Evolutionary conservation across 1,140 invertebrate species (phyloP).

Genomic region (Whitmania pigra): DNA sequence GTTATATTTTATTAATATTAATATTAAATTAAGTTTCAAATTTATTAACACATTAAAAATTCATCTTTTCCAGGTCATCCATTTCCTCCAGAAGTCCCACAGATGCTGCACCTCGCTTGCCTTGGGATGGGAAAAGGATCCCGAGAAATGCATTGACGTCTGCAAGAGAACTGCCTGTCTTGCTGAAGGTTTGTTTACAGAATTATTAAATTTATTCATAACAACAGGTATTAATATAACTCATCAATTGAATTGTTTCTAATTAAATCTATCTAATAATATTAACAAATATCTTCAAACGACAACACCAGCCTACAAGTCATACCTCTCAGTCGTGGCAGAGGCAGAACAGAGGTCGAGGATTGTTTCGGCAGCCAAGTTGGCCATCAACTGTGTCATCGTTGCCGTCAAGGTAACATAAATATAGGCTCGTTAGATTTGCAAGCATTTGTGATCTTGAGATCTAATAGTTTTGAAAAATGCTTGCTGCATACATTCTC

Average conservation of each 20-base stretch:
- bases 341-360: background rate
- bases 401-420: conserved; percentile 14
- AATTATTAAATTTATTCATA: background rate
- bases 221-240: background rate
- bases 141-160: conserved; percentile 32
- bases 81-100: conserved; percentile 46
- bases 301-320: conserved; percentile 8
- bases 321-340: conserved; percentile 2
- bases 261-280: background rate
- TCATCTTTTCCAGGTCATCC: conserved; percentile 42
- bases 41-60: too few relatives aligned
- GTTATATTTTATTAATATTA: too few relatives aligned
- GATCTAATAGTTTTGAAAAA: too few relatives aligned
- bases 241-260: background rate
- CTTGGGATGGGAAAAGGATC: conserved; percentile 50
- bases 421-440: background rate
- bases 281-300: background rate
- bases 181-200: conserved; percentile 31
- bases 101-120: conserved; percentile 43
- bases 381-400: conserved; percentile 16
- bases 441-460: background rate
- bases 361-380: conserved; percentile 20
- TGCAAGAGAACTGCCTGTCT: conserved; percentile 31
- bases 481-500: too few relatives aligned
- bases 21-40: too few relatives aligned